Conservation (phyloP, 2,113 vertebrate genomes). For the Lycocorax pyrrhopterus region DNA sequence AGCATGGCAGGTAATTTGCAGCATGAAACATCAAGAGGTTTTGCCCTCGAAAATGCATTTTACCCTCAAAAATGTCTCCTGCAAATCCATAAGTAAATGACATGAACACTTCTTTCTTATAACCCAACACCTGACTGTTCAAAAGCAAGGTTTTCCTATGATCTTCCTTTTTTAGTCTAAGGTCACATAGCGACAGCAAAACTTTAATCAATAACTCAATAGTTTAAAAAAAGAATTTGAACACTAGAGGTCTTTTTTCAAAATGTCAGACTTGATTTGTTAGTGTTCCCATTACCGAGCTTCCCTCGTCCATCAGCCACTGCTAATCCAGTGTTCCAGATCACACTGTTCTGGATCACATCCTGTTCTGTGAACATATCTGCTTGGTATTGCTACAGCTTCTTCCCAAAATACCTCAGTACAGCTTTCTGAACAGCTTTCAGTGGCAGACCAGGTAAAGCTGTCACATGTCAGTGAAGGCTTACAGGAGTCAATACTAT, state of each 20-base stretch:
- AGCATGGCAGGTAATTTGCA: background rate
- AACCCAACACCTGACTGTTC: background rate
- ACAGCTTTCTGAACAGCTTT: background rate
- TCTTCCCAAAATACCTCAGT: background rate
- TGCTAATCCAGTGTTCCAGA: background rate
- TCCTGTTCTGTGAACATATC: background rate
- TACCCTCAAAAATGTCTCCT: background rate
- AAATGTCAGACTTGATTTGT: background rate
- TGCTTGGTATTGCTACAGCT: background rate
- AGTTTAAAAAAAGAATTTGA: background rate
- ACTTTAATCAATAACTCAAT: background rate
- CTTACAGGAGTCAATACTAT: background rate
- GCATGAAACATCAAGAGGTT: background rate
- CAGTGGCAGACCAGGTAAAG: background rate
- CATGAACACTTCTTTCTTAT: background rate
- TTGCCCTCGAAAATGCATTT: background rate
- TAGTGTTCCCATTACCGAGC: fast-evolving
- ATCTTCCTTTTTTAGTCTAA: background rate
- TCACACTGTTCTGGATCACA: background rate
- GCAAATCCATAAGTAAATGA: background rate
- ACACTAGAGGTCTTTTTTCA: background rate
- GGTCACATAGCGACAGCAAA: background rate
- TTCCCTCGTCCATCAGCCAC: background rate
- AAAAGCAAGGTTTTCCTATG: background rate
- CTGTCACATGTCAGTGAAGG: background rate